A percentile compares a stretch with the other conserved stretches of the same genome.
Conservation (phyloP, 2,797 vertebrate genomes). For the Phoeniculus purpureus region DNA sequence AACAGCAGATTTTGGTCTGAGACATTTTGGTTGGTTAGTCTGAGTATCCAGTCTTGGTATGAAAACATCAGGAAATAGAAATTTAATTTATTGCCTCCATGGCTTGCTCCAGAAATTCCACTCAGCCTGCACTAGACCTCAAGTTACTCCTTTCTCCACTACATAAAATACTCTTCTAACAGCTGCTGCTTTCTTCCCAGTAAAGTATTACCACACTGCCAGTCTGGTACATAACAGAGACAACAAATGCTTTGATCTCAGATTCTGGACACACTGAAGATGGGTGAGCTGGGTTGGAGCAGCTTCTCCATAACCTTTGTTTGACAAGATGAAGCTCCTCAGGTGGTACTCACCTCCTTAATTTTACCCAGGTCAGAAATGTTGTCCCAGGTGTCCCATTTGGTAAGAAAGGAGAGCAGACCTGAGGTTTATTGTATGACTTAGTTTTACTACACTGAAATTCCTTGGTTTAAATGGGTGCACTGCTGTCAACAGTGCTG, state of each 20-base stretch:
- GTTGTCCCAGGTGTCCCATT: rapidly evolving
- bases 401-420: not conserved
- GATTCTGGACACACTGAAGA: not conserved
- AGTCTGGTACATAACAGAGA: not conserved
- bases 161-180: not conserved
- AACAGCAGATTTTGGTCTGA: not conserved
- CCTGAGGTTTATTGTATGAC: not conserved
- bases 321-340: not conserved
- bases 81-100: not conserved
- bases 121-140: not conserved
- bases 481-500: not conserved
- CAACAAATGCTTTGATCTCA: not conserved
- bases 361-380: not conserved
- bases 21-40: not conserved
- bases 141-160: not conserved
- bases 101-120: not conserved
- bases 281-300: not conserved
- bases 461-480: not conserved
- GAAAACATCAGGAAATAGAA: not conserved
- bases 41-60: not conserved
- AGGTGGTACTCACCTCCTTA: not conserved
- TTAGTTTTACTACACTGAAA: not conserved
- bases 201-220: not conserved
- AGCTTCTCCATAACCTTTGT: not conserved
- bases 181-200: not conserved